These are phyloP conservation scores for Xestia sexstrigata DNA, from an alignment of 2,888 invertebrate genomes.

Conservation along the genomic window DNA sequence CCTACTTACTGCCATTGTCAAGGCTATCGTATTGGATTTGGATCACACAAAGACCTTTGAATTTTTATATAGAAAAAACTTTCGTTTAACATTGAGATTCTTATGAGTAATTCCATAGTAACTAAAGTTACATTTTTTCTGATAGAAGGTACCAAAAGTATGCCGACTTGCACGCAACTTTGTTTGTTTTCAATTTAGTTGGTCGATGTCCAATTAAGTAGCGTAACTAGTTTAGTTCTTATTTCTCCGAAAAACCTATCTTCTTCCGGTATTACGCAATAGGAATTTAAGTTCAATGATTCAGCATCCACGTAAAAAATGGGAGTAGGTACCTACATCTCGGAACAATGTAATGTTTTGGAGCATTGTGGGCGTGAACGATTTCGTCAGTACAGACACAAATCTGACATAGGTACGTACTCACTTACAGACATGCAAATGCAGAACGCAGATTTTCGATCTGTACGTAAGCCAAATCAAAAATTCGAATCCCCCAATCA, in stretches of 20 bases:
- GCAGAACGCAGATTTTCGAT: neutral
- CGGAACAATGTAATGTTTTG: constrained; percentile 28
- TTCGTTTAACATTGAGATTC: constrained; percentile 52
- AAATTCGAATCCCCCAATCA: neutral
- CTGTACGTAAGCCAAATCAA: neutral
- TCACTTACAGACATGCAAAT: neutral
- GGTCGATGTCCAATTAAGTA: neutral
- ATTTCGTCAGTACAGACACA: constrained; percentile 7
- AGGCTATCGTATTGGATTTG: constrained; percentile 42
- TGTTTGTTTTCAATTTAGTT: constrained; percentile 17
- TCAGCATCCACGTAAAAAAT: constrained; percentile 34
- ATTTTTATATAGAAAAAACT: constrained; percentile 29
- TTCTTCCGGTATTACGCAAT: constrained; percentile 44
- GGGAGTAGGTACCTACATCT: constrained; percentile 18
- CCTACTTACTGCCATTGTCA: constrained; percentile 50
- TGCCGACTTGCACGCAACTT: constrained; percentile 15
- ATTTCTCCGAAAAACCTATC: constrained; percentile 9
- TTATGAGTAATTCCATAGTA: constrained; percentile 27
- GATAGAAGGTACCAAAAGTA: neutral
- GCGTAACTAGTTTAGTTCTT: constrained; percentile 4
- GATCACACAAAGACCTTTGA: constrained; percentile 39
- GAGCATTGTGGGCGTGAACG: constrained; percentile 28
- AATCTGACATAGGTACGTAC: neutral
- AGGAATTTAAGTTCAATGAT: constrained; percentile 39
- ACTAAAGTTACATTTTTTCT: constrained; percentile 15